Percentiles rank a stretch among this genome's conserved stretches.
Evolutionary conservation across 2,797 vertebrate species (phyloP).

Genomic region (Lophura swinhoii): DNA sequence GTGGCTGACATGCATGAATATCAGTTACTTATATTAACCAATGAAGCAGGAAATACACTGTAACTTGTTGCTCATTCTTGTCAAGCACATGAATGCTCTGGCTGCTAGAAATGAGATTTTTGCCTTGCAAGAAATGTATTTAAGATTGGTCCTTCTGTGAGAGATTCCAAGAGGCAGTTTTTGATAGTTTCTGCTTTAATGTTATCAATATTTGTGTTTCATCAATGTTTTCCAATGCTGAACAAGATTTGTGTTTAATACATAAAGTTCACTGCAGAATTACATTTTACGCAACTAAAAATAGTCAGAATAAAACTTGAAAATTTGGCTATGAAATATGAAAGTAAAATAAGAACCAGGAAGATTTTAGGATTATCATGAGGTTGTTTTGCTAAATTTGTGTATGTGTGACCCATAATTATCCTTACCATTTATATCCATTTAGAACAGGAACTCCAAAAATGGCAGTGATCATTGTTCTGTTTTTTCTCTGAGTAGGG

Average conservation of each 20-base stretch:
- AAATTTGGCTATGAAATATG: not conserved
- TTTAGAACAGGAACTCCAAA: not conserved
- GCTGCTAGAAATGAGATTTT: slow-evolving; percentile 5
- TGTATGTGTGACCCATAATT: not conserved
- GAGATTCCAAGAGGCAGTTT: not conserved
- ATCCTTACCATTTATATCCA: not conserved
- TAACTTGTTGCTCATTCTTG: not conserved
- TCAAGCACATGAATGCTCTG: not conserved
- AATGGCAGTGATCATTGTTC: not conserved
- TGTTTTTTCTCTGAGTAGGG: not conserved
- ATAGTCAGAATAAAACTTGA: not conserved
- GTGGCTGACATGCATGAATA: not conserved
- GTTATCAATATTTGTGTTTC: not conserved
- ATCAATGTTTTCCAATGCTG: not conserved
- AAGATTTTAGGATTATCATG: not conserved
- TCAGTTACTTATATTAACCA: not conserved
- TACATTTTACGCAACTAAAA: not conserved
- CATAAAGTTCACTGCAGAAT: not conserved
- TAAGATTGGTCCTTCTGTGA: not conserved
- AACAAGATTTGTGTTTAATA: not conserved
- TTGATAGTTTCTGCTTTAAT: not conserved
- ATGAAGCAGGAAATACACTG: not conserved
- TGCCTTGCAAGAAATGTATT: not conserved
- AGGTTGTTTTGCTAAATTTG: not conserved
- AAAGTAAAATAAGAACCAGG: not conserved